phyloP scores from a whole-genome alignment of 2,797 vertebrate species.

The Channallabes apus region DNA sequence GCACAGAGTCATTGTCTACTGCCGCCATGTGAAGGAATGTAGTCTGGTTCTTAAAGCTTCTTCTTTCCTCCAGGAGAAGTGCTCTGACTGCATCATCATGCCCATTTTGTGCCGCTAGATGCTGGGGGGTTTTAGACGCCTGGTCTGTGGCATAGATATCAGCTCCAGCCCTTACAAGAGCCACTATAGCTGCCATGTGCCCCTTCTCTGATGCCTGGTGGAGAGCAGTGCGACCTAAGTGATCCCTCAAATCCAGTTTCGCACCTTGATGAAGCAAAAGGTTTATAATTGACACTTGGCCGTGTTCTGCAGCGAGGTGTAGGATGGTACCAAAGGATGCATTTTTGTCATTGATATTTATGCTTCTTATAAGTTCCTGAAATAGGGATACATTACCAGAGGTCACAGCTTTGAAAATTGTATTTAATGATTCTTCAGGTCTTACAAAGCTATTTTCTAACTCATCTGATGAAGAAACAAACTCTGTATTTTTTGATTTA shows the following conservation, averaged over 20 bases:
- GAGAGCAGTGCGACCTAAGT: slow-evolving; percentile 68
- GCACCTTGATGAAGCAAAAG: slow-evolving; percentile 73
- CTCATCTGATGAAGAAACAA: neutral
- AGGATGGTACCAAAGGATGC: slow-evolving; percentile 70
- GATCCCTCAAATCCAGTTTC: slow-evolving; percentile 67
- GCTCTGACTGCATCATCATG: slow-evolving; percentile 60
- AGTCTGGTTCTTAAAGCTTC: slow-evolving; percentile 59
- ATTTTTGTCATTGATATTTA: slow-evolving; percentile 60
- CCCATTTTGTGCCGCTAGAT: slow-evolving; percentile 67
- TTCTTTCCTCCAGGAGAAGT: slow-evolving; percentile 71
- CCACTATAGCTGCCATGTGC: slow-evolving; percentile 54
- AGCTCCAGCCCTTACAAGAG: slow-evolving; percentile 64
- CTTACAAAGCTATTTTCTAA: slow-evolving; percentile 47
- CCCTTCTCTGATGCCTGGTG: slow-evolving; percentile 74
- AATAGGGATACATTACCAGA: slow-evolving; percentile 61
- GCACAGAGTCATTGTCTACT: slow-evolving; percentile 63
- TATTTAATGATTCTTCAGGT: slow-evolving; percentile 36
- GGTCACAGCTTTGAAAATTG: slow-evolving; percentile 60
- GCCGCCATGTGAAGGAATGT: slow-evolving; percentile 74
- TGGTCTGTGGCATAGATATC: slow-evolving; percentile 65
- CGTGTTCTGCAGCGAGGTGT: slow-evolving; percentile 71
- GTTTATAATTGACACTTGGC: slow-evolving; percentile 62
- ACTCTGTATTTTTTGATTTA: slow-evolving; percentile 45
- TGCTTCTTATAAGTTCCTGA: slow-evolving; percentile 60
- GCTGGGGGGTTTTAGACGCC: slow-evolving; percentile 64